Conservation (phyloP, 1,140 invertebrate species). For the Chelonus insularis region DNA sequence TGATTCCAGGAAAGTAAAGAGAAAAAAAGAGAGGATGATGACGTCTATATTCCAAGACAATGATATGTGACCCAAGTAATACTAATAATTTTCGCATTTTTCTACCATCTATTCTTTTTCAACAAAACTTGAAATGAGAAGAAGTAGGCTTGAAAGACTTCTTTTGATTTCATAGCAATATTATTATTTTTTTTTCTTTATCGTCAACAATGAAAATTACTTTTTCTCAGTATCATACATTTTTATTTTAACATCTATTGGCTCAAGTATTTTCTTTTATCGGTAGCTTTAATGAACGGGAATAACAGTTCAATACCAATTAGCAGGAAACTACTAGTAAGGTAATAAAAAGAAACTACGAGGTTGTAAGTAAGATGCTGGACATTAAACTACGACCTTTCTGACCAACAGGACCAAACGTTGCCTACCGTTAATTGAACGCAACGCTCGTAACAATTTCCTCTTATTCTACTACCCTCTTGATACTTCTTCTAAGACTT, state of each 20-base stretch:
- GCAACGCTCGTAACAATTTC: conserved; percentile 52
- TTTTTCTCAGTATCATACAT: too few relatives aligned
- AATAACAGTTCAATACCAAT: conserved; percentile 62
- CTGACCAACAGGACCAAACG: conserved; percentile 31
- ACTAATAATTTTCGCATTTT: conserved; percentile 62
- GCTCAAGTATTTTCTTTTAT: conserved; percentile 24
- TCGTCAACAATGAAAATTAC: too few relatives aligned
- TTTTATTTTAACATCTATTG: too few relatives aligned
- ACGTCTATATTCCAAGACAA: conserved; percentile 59
- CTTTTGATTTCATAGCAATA: too few relatives aligned
- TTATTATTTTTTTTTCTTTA: too few relatives aligned
- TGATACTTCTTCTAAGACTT: neutral
- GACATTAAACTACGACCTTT: conserved; percentile 7
- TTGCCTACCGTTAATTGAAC: conserved; percentile 59
- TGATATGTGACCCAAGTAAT: conserved; percentile 60
- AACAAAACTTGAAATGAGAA: neutral
- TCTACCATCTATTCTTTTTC: conserved; percentile 44
- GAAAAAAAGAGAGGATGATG: conserved; percentile 34
- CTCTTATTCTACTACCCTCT: conserved; percentile 14
- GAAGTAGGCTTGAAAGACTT: too few relatives aligned
- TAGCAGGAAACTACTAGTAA: conserved; percentile 35
- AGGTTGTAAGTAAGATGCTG: conserved; percentile 15
- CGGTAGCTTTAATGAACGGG: conserved; percentile 43
- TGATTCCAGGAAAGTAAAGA: conserved; percentile 19
- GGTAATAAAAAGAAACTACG: conserved; percentile 16